These are phyloP conservation scores for Sesamia nonagrioides DNA, from an alignment of 1,140 invertebrate species.

Conservation along the genomic window DNA sequence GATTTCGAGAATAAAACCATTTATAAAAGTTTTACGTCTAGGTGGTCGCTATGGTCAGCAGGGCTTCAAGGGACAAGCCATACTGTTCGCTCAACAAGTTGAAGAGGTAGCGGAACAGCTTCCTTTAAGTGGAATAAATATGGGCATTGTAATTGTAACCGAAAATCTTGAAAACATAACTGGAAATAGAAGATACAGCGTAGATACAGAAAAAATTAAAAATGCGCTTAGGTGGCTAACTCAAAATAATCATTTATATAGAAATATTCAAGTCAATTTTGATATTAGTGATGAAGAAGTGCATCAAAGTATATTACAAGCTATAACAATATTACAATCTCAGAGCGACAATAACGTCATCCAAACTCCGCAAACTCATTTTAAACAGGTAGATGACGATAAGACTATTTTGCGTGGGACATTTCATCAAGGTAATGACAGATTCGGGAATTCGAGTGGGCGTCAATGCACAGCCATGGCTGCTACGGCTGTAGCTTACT, in stretches of 20 bases:
- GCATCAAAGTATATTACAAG: background rate
- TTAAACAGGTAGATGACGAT: background rate
- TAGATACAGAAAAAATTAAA: conserved; percentile 12
- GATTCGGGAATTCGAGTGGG: background rate
- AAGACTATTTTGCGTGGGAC: background rate
- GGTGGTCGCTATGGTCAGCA: background rate
- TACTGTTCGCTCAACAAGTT: conserved; percentile 1
- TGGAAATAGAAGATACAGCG: background rate
- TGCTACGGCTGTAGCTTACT: background rate
- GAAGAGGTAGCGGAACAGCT: background rate
- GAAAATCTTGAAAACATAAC: background rate
- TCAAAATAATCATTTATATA: background rate
- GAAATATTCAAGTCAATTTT: background rate
- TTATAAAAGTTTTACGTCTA: background rate
- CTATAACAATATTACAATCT: background rate
- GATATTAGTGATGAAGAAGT: background rate
- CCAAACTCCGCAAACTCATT: too few relatives aligned
- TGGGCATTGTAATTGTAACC: too few relatives aligned
- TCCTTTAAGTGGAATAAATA: too few relatives aligned
- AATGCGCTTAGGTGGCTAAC: background rate
- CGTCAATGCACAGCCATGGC: background rate
- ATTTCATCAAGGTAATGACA: conserved; percentile 4
- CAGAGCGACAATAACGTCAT: too few relatives aligned
- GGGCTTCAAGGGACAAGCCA: conserved; percentile 1
- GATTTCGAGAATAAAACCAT: background rate